phyloP scores from a whole-genome alignment of 2,888 invertebrate genomes.

The Plebejus anna region DNA sequence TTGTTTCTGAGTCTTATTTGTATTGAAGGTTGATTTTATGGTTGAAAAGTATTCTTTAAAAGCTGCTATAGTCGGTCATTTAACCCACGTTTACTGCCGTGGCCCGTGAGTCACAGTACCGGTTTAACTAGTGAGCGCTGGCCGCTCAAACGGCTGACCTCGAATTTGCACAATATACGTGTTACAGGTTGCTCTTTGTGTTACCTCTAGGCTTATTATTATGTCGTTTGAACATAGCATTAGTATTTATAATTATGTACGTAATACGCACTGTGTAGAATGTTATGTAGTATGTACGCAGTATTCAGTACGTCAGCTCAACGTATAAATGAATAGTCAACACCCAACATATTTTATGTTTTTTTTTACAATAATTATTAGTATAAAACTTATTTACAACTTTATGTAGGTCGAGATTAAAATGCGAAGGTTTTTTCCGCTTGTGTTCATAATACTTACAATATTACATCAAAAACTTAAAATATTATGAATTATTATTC shows the following conservation, averaged over 20 bases:
- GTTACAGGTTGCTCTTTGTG: not conserved
- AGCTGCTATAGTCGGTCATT: not conserved
- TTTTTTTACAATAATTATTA: not conserved
- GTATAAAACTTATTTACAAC: not conserved
- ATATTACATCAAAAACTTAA: not conserved
- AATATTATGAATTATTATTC: too few relatives aligned
- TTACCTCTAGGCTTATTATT: not conserved
- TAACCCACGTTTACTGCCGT: not conserved
- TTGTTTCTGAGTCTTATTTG: not conserved
- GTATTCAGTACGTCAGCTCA: not conserved
- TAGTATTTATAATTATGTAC: not conserved
- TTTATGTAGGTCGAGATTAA: conserved; percentile 3
- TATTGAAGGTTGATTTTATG: not conserved
- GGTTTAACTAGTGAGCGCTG: conserved; percentile 10
- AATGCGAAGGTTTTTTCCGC: conserved; percentile 7
- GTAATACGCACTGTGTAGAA: not conserved
- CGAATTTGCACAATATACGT: conserved; percentile 7
- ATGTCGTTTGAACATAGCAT: not conserved
- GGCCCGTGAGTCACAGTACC: not conserved
- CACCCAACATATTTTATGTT: too few relatives aligned
- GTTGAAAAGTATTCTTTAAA: not conserved
- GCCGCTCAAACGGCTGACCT: not conserved
- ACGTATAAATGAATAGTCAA: too few relatives aligned
- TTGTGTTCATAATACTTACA: not conserved
- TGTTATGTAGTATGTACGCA: not conserved